Conservation (phyloP, 2,888 invertebrate genomes). For the Eustalomyia histrio region DNA sequence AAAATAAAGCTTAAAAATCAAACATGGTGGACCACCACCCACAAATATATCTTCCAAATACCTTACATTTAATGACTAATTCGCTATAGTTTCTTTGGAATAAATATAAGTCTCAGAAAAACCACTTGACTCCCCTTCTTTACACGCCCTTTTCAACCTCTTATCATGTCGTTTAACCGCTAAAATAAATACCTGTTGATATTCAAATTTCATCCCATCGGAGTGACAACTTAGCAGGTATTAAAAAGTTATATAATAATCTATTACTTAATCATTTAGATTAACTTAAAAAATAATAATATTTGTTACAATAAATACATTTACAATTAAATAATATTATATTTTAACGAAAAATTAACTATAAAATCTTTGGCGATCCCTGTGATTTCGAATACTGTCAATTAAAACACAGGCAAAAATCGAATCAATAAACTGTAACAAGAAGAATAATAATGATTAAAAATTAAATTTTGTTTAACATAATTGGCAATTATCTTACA, state of each 20-base stretch:
- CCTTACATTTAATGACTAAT: too few species aligned
- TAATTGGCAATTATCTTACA: background rate
- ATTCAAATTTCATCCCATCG: too few species aligned
- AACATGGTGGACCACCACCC: too few species aligned
- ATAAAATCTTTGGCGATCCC: constrained; percentile 75
- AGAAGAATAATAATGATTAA: constrained; percentile 29
- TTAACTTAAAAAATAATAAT: background rate
- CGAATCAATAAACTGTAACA: constrained; percentile 73
- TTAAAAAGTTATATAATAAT: background rate
- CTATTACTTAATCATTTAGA: background rate
- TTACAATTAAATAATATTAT: background rate
- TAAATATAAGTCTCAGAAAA: too few species aligned
- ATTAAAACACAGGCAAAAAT: constrained; percentile 73
- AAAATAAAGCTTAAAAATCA: too few species aligned
- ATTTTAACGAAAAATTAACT: constrained; percentile 66
- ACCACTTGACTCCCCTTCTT: too few species aligned
- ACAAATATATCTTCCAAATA: too few species aligned
- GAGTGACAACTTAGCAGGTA: background rate
- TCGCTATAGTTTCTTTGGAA: too few species aligned
- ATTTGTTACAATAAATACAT: background rate
- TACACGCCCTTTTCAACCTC: too few species aligned
- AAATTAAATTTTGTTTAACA: background rate
- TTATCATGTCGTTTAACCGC: too few species aligned
- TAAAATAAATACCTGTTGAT: too few species aligned
- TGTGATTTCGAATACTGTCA: constrained; percentile 74